Percentiles rank a stretch among this genome's conserved stretches.
phyloP scores from a whole-genome alignment of 92 coral and sea anemone genomes.

The Bergia sp. region DNA sequence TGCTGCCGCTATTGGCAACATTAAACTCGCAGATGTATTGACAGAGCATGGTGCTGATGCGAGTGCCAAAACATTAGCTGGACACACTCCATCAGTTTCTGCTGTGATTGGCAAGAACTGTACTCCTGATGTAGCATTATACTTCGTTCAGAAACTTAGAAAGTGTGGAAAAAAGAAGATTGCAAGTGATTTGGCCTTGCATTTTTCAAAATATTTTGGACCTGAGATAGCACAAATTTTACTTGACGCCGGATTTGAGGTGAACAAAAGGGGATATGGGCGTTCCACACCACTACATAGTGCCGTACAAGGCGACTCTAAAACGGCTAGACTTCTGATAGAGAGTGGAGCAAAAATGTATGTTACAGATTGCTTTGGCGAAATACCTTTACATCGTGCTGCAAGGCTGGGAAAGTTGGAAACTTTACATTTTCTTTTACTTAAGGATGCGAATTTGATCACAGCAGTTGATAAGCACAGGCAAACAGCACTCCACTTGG shows the following conservation, averaged over 20 bases:
- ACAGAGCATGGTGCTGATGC: no score
- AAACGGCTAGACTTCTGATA: background rate
- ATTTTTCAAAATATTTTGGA: background rate
- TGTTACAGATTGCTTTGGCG: background rate
- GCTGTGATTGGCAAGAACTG: background rate
- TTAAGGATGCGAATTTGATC: background rate
- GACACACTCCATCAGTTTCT: no score
- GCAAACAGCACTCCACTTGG: background rate
- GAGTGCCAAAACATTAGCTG: no score
- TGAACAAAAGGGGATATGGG: background rate
- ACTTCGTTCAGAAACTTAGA: background rate
- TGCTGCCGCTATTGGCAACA: no score
- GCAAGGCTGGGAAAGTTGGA: constrained; percentile 10
- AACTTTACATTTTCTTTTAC: background rate
- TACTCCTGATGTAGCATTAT: background rate
- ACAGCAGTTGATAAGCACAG: background rate
- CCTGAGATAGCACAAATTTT: no score
- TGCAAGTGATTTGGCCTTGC: background rate
- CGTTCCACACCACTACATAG: background rate
- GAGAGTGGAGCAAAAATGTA: background rate
- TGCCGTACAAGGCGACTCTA: no score
- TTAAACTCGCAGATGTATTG: no score
- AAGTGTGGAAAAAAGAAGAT: background rate
- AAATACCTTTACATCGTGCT: background rate
- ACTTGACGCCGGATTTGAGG: background rate